Base-by-base conservation (phyloP, 1,140 invertebrate species). In the Danaus plexippus region DNA sequence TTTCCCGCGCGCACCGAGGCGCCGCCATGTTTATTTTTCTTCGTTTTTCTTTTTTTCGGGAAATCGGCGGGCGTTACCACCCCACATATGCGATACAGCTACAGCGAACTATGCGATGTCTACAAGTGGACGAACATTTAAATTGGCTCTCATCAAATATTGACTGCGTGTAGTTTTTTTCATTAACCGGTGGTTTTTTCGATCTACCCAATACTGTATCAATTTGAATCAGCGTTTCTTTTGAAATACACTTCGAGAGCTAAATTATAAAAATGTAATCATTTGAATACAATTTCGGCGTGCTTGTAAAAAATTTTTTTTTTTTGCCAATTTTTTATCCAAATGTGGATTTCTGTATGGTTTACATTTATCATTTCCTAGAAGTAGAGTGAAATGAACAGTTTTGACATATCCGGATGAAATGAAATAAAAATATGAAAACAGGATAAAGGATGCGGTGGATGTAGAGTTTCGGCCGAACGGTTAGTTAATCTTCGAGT, bases 61-160 rank as follows among this genome's bases (percentile, higher is more conserved):
- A 70, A 80, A 75, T 73, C 63, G 71, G 71, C 68, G 72, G 73
- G 75, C 69, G 66, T 67, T 66, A 51, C 66, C 58, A 63, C 64
- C 66, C 65, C 69, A 75, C 75, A 73, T 70, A 64, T 59, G 67
- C 67, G 64, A 65, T 57, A 66, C 69, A 56, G 64, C 61, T 57
- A 61, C 59, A 68, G 68, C 73, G 79, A 84, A 86, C 83, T 86
- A 86, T 82, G 77, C 82, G 79, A 83, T 84, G 83, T 86, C 80
- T 86, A 81, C 83, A 86, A 86, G 80, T 84, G 83, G 79, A 83
- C 75, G 82, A 83, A 75, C 82, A 83, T 85, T 84, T 81, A 86
- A 86, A 86, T 86, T 84, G 83, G 77, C 80, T 78, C 83, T 86
- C 83, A 84, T 86, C 80, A 86, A 83, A 84, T 86, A 86, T 86